A percentile compares a stretch with the other conserved stretches of the same genome.
phyloP scores from a whole-genome alignment of 1,140 invertebrate genomes.

The Hestina assimilis region DNA sequence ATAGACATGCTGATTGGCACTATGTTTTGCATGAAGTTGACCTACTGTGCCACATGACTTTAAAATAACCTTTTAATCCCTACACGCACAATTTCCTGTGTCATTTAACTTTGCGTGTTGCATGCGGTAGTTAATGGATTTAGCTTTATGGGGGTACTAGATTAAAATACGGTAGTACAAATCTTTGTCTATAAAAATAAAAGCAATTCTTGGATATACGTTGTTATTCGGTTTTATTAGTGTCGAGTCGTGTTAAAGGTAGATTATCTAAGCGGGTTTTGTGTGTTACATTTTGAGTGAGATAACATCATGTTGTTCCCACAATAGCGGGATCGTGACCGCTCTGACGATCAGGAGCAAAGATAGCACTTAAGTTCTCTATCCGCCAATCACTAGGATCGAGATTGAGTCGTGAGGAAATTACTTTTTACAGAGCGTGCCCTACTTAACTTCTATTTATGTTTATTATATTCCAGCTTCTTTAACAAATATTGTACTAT shows the following conservation, averaged over 20 bases:
- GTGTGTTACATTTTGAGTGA: constrained; percentile 25
- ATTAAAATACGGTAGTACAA: constrained; percentile 9
- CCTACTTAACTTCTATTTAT: neutral
- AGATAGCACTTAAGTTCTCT: constrained; percentile 42
- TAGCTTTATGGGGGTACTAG: constrained; percentile 9
- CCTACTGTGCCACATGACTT: constrained; percentile 11
- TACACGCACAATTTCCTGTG: constrained; percentile 24
- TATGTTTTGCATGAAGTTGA: constrained; percentile 21
- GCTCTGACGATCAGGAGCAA: constrained; percentile 41
- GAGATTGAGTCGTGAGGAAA: constrained; percentile 43
- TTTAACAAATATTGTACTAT: neutral
- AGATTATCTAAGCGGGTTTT: constrained; percentile 21
- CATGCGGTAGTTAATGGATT: constrained; percentile 21
- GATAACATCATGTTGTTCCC: constrained; percentile 43
- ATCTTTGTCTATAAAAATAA: neutral
- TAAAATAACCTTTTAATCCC: constrained; percentile 13
- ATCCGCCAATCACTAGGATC: constrained; percentile 38
- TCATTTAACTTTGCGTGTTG: constrained; percentile 26
- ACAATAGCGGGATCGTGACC: constrained; percentile 60
- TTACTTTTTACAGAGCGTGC: constrained; percentile 37
- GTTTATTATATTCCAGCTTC: neutral
- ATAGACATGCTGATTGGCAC: constrained; percentile 3
- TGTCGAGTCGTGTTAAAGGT: constrained; percentile 25
- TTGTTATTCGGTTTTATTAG: constrained; percentile 9
- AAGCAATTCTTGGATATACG: neutral